phyloP scores from a whole-genome alignment of 2,888 invertebrate species.

The Nipponacmea schrenckii region DNA sequence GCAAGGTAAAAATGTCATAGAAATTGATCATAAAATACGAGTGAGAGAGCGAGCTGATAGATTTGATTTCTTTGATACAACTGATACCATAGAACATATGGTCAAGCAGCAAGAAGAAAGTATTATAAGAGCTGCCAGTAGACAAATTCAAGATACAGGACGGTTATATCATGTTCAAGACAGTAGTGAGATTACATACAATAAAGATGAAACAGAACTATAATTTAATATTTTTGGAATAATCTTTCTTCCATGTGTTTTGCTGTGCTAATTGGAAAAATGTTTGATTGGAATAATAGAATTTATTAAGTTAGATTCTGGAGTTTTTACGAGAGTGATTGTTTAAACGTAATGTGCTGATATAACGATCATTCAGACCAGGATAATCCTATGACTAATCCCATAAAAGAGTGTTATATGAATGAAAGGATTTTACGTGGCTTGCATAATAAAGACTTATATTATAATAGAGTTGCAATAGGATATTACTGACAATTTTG shows the following conservation, averaged over 20 bases:
- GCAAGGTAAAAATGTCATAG: constrained; percentile 60
- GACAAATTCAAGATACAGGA: constrained; percentile 56
- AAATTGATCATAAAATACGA: constrained; percentile 56
- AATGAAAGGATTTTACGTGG: too few species aligned
- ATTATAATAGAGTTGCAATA: too few species aligned
- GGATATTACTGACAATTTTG: too few species aligned
- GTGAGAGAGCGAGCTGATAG: constrained; percentile 51
- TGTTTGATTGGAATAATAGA: neutral
- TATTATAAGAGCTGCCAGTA: constrained; percentile 50
- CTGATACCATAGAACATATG: constrained; percentile 48
- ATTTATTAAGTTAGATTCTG: too few species aligned
- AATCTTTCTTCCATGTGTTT: neutral
- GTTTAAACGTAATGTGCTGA: too few species aligned
- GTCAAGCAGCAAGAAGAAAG: constrained; percentile 53
- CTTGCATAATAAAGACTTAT: too few species aligned
- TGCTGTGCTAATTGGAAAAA: neutral
- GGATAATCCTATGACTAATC: too few species aligned
- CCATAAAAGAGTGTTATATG: too few species aligned
- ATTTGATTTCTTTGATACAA: constrained; percentile 49
- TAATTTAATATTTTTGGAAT: constrained; percentile 18
- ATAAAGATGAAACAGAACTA: constrained; percentile 50
- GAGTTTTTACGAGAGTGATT: too few species aligned
- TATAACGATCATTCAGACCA: too few species aligned
- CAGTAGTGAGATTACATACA: constrained; percentile 47
- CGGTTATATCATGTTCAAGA: constrained; percentile 55